These are phyloP conservation scores for Thunnus maccoyii DNA, from an alignment of 2,113 vertebrate species.

Conservation along the genomic window DNA sequence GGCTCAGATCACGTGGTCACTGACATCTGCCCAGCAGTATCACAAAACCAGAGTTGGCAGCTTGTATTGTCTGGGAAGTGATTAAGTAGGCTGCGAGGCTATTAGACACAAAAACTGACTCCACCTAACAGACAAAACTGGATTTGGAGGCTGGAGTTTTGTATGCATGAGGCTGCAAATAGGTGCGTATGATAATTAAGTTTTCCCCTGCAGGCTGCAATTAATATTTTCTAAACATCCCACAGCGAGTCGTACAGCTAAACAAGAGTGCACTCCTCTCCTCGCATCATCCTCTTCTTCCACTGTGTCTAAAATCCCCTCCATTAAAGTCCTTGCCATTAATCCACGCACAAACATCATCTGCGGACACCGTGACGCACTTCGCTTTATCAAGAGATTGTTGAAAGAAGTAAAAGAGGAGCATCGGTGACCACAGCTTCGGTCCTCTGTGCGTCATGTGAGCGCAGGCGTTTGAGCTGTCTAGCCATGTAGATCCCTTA, in stretches of 20 bases:
- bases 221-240: background rate
- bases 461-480: background rate
- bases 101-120: background rate
- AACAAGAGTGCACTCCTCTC: background rate
- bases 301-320: background rate
- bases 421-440: background rate
- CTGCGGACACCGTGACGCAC: constrained; percentile 59
- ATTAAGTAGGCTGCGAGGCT: constrained; percentile 48
- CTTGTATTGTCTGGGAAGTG: constrained; percentile 63
- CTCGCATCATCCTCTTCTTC: constrained; percentile 7
- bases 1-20: constrained; percentile 58
- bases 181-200: background rate
- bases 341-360: background rate
- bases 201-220: background rate
- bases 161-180: background rate
- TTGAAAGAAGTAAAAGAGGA: constrained; percentile 5
- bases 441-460: constrained; percentile 3
- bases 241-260: background rate
- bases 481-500: background rate
- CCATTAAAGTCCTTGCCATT: background rate
- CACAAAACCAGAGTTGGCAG: constrained; percentile 65
- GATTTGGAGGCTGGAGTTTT: background rate
- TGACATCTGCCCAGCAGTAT: constrained; percentile 64
- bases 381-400: background rate
- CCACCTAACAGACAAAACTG: background rate